These are phyloP conservation scores for Lacanobia wlatinum DNA, from an alignment of 2,888 invertebrate species.

Conservation along the genomic window DNA sequence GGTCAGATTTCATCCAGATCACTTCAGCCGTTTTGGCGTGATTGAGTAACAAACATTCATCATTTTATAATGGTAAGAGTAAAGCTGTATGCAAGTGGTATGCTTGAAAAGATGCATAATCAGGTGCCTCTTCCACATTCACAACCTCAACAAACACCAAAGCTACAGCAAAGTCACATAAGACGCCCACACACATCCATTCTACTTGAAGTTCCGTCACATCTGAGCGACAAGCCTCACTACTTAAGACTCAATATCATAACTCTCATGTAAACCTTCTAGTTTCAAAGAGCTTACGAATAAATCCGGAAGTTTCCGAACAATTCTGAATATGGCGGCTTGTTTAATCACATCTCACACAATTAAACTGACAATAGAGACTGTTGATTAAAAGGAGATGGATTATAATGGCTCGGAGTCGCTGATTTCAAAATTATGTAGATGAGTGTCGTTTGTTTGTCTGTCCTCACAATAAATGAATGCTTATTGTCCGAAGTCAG, in stretches of 20 bases:
- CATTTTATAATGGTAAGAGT: no score
- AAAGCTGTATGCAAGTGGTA: no score
- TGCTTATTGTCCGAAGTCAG: conserved; percentile 51
- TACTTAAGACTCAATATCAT: conserved; percentile 55
- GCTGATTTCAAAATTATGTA: conserved; percentile 71
- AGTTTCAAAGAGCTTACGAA: conserved; percentile 62
- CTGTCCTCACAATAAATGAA: conserved; percentile 53
- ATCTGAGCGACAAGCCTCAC: conserved; percentile 53
- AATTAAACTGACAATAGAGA: conserved; percentile 73
- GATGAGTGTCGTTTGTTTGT: conserved; percentile 61
- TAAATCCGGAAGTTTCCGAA: conserved; percentile 63
- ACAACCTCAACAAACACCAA: not conserved
- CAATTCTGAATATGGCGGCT: conserved; percentile 57
- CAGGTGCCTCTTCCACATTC: not conserved
- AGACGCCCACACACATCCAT: conserved; percentile 18
- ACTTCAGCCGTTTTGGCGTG: no score
- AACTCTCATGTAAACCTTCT: conserved; percentile 57
- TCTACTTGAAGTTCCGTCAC: conserved; percentile 51
- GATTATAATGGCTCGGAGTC: conserved; percentile 66
- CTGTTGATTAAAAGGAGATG: conserved; percentile 72
- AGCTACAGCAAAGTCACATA: conserved; percentile 6
- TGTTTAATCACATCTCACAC: conserved; percentile 64
- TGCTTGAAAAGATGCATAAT: no score
- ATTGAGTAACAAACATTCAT: no score
- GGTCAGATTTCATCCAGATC: no score